phyloP scores from a whole-genome alignment of 2,888 invertebrate species.

The Drosophila anomelani region DNA sequence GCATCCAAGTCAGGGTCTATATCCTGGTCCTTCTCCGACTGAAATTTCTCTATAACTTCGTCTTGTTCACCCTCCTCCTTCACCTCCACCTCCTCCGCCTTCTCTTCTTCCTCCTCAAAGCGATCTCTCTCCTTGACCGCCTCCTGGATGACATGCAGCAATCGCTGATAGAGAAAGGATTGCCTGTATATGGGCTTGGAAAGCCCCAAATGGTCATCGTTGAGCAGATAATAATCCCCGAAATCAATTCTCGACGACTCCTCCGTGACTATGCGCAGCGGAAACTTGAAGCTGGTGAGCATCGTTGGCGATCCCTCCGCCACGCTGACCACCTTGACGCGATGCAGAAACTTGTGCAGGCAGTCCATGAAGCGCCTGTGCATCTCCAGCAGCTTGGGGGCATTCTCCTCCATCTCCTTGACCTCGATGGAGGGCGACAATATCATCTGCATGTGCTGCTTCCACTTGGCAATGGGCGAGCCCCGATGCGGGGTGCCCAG shows the following conservation, averaged over 20 bases:
- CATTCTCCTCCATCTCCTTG: slow-evolving; percentile 86
- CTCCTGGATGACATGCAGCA: slow-evolving; percentile 82
- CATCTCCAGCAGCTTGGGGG: slow-evolving; percentile 88
- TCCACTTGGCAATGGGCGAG: slow-evolving; percentile 90
- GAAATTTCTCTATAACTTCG: no score
- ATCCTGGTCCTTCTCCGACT: neutral
- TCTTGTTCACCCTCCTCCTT: no score
- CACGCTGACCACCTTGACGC: slow-evolving; percentile 83
- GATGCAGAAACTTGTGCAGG: slow-evolving; percentile 82
- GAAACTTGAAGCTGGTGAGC: slow-evolving; percentile 88
- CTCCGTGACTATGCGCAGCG: slow-evolving; percentile 89
- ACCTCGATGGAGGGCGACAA: slow-evolving; percentile 95
- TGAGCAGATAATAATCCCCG: slow-evolving; percentile 93
- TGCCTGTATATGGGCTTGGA: slow-evolving; percentile 92
- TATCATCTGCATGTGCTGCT: slow-evolving; percentile 91
- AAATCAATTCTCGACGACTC: slow-evolving; percentile 92
- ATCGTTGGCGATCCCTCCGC: slow-evolving; percentile 86
- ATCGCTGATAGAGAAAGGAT: slow-evolving; percentile 83
- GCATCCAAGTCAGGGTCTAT: slow-evolving; percentile 26
- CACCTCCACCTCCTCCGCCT: no score
- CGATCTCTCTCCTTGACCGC: slow-evolving; percentile 57
- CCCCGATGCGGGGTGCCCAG: slow-evolving; percentile 96
- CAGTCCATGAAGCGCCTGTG: slow-evolving; percentile 90
- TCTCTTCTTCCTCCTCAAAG: slow-evolving; percentile 3
- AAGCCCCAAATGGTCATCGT: slow-evolving; percentile 93